These are phyloP conservation scores for Alviniconcha marisindica DNA, from an alignment of 1,140 invertebrate genomes.

Conservation along the genomic window DNA sequence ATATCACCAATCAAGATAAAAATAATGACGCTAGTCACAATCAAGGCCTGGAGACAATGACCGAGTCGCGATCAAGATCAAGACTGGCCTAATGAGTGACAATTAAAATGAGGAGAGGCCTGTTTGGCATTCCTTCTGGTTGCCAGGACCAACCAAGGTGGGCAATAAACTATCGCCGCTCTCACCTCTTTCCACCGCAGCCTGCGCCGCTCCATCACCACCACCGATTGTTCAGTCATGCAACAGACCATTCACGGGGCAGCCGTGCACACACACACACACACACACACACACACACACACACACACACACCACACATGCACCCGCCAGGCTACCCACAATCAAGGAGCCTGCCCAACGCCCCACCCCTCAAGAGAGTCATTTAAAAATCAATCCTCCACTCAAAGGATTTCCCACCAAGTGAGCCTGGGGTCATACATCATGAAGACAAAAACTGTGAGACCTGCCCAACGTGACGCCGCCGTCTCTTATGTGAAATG, in stretches of 20 bases:
- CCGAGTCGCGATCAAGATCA: too few species aligned
- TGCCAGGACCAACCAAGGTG: not conserved
- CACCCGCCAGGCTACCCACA: not conserved
- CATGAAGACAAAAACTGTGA: not conserved
- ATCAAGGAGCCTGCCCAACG: not conserved
- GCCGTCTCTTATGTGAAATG: too few species aligned
- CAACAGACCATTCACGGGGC: not conserved
- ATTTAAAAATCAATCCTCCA: constrained; percentile 9
- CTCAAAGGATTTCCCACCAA: not conserved
- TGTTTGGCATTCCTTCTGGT: not conserved
- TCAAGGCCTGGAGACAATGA: too few species aligned
- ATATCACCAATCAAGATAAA: too few species aligned
- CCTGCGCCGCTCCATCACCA: not conserved
- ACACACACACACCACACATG: not conserved
- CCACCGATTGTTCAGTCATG: not conserved
- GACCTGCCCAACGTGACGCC: too few species aligned
- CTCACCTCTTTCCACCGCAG: constrained; percentile 19
- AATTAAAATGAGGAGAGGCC: not conserved
- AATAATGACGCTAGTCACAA: too few species aligned
- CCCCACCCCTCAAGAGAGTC: not conserved
- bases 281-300: not conserved
- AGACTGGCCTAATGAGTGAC: too few species aligned
- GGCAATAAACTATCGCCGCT: constrained; percentile 5
- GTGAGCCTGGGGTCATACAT: too few species aligned
- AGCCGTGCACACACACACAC: not conserved